A percentile compares a stretch with the other conserved stretches of the same genome.
phyloP scores from a whole-genome alignment of 1,140 invertebrate genomes.

The Uloborus diversus region DNA sequence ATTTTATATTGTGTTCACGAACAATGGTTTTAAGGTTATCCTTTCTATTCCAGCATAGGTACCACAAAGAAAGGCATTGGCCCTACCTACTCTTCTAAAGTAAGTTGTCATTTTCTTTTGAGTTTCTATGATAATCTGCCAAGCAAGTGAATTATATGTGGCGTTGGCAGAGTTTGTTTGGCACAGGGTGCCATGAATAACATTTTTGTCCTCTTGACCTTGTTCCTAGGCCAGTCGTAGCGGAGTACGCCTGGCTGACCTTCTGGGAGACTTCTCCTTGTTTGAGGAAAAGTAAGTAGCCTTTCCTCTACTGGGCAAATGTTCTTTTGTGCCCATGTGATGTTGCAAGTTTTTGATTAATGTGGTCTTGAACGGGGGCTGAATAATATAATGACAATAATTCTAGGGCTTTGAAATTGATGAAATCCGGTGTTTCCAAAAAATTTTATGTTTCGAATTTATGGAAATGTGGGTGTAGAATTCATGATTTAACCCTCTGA shows the following conservation, averaged over 20 bases:
- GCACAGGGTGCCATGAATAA: constrained; percentile 37
- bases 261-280: constrained; percentile 87
- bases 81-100: constrained; percentile 95
- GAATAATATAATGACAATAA: no score
- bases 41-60: constrained; percentile 73
- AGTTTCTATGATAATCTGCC: not conserved
- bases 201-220: constrained; percentile 53
- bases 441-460: no score
- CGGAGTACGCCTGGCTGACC: constrained; percentile 90
- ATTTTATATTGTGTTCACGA: constrained; percentile 37
- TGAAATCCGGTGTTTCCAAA: no score
- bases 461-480: no score
- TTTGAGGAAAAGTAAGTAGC: constrained; percentile 82
- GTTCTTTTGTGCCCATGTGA: no score
- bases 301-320: no score
- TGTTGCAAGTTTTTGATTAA: no score
- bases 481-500: no score
- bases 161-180: constrained; percentile 1
- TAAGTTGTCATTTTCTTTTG: constrained; percentile 47
- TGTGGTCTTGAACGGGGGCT: no score
- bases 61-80: constrained; percentile 99
- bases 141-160: not conserved
- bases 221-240: constrained; percentile 79
- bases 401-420: no score
- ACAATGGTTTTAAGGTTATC: no score